Percentiles rank a stretch among this genome's conserved stretches.
These are phyloP conservation scores for Lates calcarifer DNA, from an alignment of 2,113 vertebrate genomes.

Conservation along the genomic window DNA sequence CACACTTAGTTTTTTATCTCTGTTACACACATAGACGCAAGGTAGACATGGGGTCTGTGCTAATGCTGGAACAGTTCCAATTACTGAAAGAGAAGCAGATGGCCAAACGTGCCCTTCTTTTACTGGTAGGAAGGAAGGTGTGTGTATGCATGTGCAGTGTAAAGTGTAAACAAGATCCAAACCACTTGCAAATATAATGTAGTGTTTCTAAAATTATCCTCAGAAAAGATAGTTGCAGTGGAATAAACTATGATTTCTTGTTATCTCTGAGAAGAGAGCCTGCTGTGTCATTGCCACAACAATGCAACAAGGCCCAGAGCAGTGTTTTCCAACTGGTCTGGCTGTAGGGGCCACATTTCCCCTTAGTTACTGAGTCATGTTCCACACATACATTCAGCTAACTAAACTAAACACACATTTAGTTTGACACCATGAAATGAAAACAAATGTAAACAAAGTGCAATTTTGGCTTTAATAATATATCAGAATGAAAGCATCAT, in stretches of 20 bases:
- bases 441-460: no score
- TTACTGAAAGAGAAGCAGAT: slow-evolving; percentile 77
- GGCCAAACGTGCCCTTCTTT: slow-evolving; percentile 68
- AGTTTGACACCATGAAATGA: no score
- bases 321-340: background rate
- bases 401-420: no score
- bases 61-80: slow-evolving; percentile 58
- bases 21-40: background rate
- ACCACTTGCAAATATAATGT: background rate
- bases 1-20: background rate
- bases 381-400: no score
- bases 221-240: background rate
- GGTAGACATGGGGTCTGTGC: slow-evolving; percentile 42
- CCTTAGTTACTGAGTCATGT: background rate
- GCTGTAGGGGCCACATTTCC: background rate
- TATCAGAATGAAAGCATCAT: no score
- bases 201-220: background rate
- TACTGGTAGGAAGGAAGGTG: slow-evolving; percentile 28
- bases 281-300: background rate
- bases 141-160: slow-evolving; percentile 14
- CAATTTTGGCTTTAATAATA: no score
- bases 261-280: background rate
- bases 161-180: background rate
- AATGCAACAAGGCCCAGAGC: background rate
- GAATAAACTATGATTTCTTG: slow-evolving; percentile 1